Percentiles rank a stretch among this genome's conserved stretches.
Evolutionary conservation across 2,113 vertebrate species (phyloP).

Genomic region (Ailurus styani): DNA sequence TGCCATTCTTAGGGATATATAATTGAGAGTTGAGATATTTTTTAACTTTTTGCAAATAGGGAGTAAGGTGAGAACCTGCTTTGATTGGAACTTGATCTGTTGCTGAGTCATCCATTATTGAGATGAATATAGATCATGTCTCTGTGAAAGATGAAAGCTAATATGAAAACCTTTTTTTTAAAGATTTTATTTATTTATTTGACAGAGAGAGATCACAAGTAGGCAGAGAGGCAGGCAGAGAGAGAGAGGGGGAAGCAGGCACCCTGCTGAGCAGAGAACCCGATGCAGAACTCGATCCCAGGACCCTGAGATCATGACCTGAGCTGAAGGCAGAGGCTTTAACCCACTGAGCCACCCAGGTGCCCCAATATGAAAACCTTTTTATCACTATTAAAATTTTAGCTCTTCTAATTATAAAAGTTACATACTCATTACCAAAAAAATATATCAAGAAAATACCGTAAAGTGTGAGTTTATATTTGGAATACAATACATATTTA

Average conservation of each 20-base stretch:
- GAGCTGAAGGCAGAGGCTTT: no score
- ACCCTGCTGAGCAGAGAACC: no score
- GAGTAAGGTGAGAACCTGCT: neutral
- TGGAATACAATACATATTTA: neutral
- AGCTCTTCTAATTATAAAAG: neutral
- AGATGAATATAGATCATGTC: neutral
- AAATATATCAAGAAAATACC: neutral
- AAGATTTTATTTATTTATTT: no score
- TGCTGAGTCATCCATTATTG: neutral
- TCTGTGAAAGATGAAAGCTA: neutral
- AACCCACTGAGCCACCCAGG: no score
- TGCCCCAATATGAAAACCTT: neutral
- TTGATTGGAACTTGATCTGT: neutral
- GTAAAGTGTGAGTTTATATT: neutral
- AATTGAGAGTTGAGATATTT: neutral
- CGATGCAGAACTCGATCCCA: no score
- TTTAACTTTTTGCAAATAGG: neutral
- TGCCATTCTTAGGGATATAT: neutral
- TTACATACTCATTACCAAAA: neutral
- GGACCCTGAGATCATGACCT: no score
- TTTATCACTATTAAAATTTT: neutral
- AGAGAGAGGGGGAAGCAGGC: no score
- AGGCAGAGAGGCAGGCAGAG: no score
- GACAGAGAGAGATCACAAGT: no score
- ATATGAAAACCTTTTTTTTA: neutral